Evolutionary conservation across 1,140 invertebrate species (phyloP).

Genomic region (Brachionus angularis): DNA sequence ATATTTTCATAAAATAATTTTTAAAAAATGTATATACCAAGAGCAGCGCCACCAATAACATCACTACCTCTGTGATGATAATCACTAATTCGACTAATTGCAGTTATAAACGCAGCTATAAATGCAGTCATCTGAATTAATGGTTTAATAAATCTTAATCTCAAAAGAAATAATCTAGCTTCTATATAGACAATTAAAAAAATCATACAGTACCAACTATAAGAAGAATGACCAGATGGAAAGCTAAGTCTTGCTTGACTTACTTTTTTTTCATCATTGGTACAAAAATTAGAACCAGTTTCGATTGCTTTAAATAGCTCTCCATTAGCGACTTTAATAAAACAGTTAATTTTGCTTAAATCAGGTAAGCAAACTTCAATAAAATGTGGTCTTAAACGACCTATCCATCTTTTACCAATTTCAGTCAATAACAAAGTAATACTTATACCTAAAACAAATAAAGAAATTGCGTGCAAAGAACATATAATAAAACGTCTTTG

Average conservation of each 20-base stretch:
- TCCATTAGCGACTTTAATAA: neutral
- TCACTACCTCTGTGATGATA: slow-evolving; percentile 90
- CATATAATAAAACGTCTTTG: slow-evolving; percentile 25
- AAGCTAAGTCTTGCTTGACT: slow-evolving; percentile 60
- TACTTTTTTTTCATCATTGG: slow-evolving; percentile 46
- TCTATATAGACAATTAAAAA: slow-evolving; percentile 55
- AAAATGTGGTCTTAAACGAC: slow-evolving; percentile 87
- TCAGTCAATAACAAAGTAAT: slow-evolving; percentile 65
- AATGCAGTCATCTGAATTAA: slow-evolving; percentile 30
- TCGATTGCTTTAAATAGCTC: slow-evolving; percentile 48
- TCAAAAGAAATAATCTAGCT: slow-evolving; percentile 17
- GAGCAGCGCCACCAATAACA: slow-evolving; percentile 64
- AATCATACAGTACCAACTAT: slow-evolving; percentile 59
- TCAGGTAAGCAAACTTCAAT: slow-evolving; percentile 64
- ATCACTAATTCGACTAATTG: slow-evolving; percentile 73
- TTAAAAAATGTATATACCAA: slow-evolving; percentile 56
- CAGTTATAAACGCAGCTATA: slow-evolving; percentile 23
- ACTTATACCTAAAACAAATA: slow-evolving; percentile 39
- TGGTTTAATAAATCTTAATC: slow-evolving; percentile 26
- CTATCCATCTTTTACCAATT: slow-evolving; percentile 80
- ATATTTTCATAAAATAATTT: neutral
- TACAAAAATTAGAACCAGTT: slow-evolving; percentile 56
- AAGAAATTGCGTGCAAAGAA: slow-evolving; percentile 10
- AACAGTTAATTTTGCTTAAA: slow-evolving; percentile 10
- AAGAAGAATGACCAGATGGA: slow-evolving; percentile 64